phyloP scores from a whole-genome alignment of 2,797 vertebrate genomes.

The Chaetodon trifasciatus region DNA sequence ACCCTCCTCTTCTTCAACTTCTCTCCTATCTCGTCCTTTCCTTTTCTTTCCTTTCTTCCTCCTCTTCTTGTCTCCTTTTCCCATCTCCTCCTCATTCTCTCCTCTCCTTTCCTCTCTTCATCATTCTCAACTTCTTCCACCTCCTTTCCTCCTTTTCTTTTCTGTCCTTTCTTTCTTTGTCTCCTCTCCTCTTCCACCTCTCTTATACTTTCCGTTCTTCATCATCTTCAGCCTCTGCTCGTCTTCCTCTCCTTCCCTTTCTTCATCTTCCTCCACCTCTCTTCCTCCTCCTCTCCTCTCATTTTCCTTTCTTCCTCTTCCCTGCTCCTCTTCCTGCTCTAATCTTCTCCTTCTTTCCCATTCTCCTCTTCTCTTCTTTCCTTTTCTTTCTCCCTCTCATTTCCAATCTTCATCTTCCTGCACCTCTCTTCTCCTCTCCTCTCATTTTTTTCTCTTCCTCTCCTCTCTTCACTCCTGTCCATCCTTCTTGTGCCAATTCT shows the following conservation, averaged over 20 bases:
- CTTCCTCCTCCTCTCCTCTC: background rate
- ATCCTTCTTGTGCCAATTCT: too few relatives aligned
- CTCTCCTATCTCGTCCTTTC: too few relatives aligned
- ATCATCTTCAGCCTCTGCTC: background rate
- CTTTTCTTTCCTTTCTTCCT: background rate
- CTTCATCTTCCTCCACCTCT: background rate
- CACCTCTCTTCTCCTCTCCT: constrained; percentile 4
- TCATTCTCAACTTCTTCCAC: background rate
- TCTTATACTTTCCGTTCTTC: background rate
- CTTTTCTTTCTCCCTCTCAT: too few relatives aligned
- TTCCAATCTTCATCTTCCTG: background rate
- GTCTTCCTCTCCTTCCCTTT: too few relatives aligned
- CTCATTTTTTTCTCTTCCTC: background rate
- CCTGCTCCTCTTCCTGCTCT: too few relatives aligned
- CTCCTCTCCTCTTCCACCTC: background rate
- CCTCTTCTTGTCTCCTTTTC: too few relatives aligned
- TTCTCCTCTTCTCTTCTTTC: background rate
- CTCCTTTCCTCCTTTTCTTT: too few relatives aligned
- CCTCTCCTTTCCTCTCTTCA: background rate
- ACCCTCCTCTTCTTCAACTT: too few relatives aligned
- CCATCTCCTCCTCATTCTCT: background rate
- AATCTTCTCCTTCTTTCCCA: background rate
- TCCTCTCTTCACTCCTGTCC: background rate
- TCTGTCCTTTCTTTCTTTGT: background rate
- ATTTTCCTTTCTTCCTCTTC: background rate